These are phyloP conservation scores for Syrrhaptes paradoxus DNA, from an alignment of 2,113 vertebrate species.

Conservation along the genomic window DNA sequence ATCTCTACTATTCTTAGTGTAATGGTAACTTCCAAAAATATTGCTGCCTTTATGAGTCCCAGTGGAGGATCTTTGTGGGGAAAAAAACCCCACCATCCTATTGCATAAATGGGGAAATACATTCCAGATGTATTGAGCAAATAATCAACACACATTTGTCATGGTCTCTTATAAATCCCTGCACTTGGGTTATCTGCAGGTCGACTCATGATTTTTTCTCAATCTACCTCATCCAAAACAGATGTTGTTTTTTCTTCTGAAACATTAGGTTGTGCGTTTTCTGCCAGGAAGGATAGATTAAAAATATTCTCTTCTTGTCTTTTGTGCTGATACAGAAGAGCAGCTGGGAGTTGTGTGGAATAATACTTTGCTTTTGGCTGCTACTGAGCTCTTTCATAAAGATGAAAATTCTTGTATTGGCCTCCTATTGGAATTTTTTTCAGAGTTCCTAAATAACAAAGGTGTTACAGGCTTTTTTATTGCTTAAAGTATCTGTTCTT, in stretches of 20 bases:
- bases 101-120: slow-evolving; percentile 2
- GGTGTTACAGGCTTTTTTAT: background rate
- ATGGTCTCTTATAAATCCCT: background rate
- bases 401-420: background rate
- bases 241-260: background rate
- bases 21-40: slow-evolving; percentile 53
- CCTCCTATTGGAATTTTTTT: background rate
- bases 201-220: background rate
- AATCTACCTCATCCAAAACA: background rate
- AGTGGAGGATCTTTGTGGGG: background rate
- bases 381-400: background rate
- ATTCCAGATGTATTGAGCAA: slow-evolving; percentile 6
- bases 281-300: background rate
- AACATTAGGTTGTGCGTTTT: background rate
- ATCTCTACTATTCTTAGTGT: slow-evolving; percentile 41
- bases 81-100: background rate
- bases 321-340: background rate
- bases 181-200: background rate
- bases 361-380: background rate
- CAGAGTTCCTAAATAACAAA: background rate
- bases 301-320: background rate
- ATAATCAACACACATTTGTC: background rate
- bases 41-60: slow-evolving; percentile 46
- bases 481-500: background rate
- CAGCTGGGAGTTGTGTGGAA: background rate